Evolutionary conservation across 1,140 invertebrate species (phyloP), one percentile per base, ranked within the genome.

Genomic region (Cylas formicarius): DNA sequence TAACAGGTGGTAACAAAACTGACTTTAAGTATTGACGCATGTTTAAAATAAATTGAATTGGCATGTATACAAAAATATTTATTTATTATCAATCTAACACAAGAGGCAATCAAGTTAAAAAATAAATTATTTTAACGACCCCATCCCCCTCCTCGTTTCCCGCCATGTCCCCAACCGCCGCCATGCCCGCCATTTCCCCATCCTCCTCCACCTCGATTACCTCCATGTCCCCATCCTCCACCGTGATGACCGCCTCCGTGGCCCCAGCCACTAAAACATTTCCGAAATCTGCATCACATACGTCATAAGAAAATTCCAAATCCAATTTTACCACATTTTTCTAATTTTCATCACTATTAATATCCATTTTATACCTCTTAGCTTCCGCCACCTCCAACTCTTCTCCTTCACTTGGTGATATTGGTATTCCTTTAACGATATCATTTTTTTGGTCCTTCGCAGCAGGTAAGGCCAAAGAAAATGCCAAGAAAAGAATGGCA

Each of bases 101-200:
- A n/a, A n/a, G n/a, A n/a, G n/a, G n/a, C n/a, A n/a, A n/a, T n/a
- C n/a, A n/a, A n/a, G n/a, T 28, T 28, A 28, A 28, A 28, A 28
- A 28, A n/a, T 28, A 28, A 28, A 11, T 28, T 11, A 28, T 28
- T 28, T 3, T 3, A 28, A 2, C 16, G 16, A 28, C 16, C 11
- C 4, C 27, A 2, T 2, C 27, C 27, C 5, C 27, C 11, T 2
- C 21, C 9, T 28, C 37, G 23, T 16, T 29, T 39, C 29, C 37
- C 44, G 6, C 44, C 35, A n/a, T 40, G 40, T 40, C 20, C 33
- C 36, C 20, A 32, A 36, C 17, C 17, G 35, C 41, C 41, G 5
- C 32, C 35, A 13, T 17, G 20, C 11, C 37, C 27, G 10, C 46
- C 39, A 13, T 20, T 23, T 17, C 44, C 36, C 29, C 26, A 20